A percentile compares a stretch with the other conserved stretches of the same genome.
phyloP scores from a whole-genome alignment of 2,888 invertebrate species.

The Epicampocera succincta region DNA sequence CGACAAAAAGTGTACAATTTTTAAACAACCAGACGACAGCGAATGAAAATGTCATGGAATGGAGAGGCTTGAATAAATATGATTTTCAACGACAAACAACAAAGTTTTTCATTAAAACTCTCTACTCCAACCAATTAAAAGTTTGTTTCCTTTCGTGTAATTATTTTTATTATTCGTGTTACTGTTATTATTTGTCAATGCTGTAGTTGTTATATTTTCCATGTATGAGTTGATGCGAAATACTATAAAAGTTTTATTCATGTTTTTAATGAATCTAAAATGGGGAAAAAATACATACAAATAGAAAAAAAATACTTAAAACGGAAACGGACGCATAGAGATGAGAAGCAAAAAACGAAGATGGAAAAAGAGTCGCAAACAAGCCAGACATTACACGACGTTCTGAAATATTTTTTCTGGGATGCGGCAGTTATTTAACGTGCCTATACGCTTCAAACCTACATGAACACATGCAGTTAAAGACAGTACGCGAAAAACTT shows the following conservation, averaged over 20 bases:
- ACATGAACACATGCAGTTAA: too few species aligned
- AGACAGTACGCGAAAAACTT: too few species aligned
- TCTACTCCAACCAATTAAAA: conserved; percentile 53
- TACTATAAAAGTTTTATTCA: conserved; percentile 51
- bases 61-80: background rate
- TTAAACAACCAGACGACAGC: background rate
- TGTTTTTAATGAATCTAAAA: conserved; percentile 48
- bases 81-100: background rate
- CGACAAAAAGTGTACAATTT: too few species aligned
- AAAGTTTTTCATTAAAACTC: conserved; percentile 30
- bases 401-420: background rate
- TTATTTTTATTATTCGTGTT: conserved; percentile 56
- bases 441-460: too few species aligned
- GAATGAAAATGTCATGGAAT: background rate
- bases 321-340: conserved; percentile 32
- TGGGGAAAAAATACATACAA: conserved; percentile 30
- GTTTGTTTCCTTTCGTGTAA: conserved; percentile 57
- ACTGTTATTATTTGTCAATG: conserved; percentile 22
- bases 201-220: conserved; percentile 9
- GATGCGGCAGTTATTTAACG: too few species aligned
- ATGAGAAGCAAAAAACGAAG: background rate
- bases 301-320: background rate
- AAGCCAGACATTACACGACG: background rate
- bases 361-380: background rate
- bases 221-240: conserved; percentile 46